Evolutionary conservation across 2,888 invertebrate genomes (phyloP).

Genomic region (Temnothorax rugatulus): DNA sequence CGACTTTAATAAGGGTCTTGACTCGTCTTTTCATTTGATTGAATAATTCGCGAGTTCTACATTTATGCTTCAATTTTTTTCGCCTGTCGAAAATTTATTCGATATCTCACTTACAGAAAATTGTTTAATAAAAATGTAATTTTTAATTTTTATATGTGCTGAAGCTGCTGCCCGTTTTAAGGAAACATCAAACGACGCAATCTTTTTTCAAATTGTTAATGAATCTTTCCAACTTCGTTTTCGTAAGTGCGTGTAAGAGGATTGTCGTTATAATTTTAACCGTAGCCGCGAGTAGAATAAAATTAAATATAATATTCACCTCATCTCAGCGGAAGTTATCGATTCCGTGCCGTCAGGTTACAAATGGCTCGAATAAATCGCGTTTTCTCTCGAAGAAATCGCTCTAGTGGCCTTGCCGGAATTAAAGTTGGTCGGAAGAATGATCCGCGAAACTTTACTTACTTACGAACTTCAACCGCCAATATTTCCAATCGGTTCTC

Average conservation of each 20-base stretch:
- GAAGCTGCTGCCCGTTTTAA: not conserved
- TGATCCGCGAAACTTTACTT: constrained; percentile 44
- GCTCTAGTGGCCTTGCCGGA: constrained; percentile 52
- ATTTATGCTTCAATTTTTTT: not conserved
- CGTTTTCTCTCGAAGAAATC: constrained; percentile 47
- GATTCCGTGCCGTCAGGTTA: constrained; percentile 37
- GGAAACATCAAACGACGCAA: not conserved
- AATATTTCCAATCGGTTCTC: constrained; percentile 41
- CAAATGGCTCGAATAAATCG: constrained; percentile 53
- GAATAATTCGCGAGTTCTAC: not conserved
- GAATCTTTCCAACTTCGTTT: not conserved
- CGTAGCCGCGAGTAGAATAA: not conserved
- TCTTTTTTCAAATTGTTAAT: not conserved
- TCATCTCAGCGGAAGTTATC: constrained; percentile 33
- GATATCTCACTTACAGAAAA: not conserved
- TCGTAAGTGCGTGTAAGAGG: not conserved
- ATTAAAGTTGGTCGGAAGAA: constrained; percentile 52
- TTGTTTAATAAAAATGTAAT: not conserved
- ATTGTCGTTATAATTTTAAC: constrained; percentile 29
- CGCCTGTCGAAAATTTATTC: not conserved
- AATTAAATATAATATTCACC: constrained; percentile 38
- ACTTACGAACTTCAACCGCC: constrained; percentile 45
- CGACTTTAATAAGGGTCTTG: not conserved
- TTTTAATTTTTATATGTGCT: not conserved
- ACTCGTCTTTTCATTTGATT: not conserved